Base-by-base conservation (phyloP, 2,888 invertebrate species). In the Coronaproctus castanopsis region DNA sequence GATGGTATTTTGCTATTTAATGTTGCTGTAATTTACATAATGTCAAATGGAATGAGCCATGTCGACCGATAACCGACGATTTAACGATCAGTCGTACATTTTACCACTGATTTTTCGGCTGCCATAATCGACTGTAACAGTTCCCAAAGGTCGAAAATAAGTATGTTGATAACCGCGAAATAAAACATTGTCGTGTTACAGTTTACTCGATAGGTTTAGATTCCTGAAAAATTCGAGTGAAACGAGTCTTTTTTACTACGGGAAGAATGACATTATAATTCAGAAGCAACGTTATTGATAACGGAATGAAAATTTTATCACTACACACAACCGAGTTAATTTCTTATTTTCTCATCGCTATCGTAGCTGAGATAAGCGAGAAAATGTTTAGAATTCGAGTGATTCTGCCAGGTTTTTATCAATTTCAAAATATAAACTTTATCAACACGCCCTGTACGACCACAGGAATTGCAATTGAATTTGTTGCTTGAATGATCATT, bases 11-110 rank as follows among this genome's bases (percentile, higher is more conserved):
- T 58, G 10, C 57, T 61, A 24, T 50, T 36, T 10, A 55, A 54
- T 36, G 59, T 52, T 2, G 64, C 64, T 14, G 65, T 65, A 24
- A 58, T 60, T 21, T 62, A 51, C 18, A 56, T 36, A 21, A 61
- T 21, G 14, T 60, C 55, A 18, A 59, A 14, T 10, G 54, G 24
- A 21, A 23, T 2, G 18, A 59, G 21, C 52, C 56, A 55, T 22
- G n/a, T 20, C 56, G 50, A 14, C 59, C 57, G 3, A 62, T 49
- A 3, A 62, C 51, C 1, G 62, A 22, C 21, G 55, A 14, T 3
- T 36, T 10, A 21, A 23, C 21, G 3, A 56, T 19, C 49, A 20
- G 14, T 59, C 21, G 48, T 59, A 62, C 1, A 62, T 14, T 50
- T 55, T 59, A 3, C 49, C 59, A 1, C 24, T 50, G 23, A 53